A percentile compares a stretch with the other conserved stretches of the same genome.
phyloP scores from a whole-genome alignment of 2,888 invertebrate genomes.

The Diogma glabrata region DNA sequence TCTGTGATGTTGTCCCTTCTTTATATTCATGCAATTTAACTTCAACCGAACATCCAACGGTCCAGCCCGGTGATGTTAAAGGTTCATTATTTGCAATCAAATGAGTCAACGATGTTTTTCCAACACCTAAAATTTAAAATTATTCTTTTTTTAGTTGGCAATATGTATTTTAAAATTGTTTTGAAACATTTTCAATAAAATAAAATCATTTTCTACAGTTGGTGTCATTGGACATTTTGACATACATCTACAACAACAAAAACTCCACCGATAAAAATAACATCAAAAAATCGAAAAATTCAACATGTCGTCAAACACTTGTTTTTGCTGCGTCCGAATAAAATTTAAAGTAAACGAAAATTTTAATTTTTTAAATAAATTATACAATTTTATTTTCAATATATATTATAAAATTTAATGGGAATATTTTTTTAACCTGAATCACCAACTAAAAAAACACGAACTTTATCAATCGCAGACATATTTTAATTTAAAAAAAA shows the following conservation, averaged over 20 bases:
- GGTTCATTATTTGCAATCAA: conserved; percentile 81
- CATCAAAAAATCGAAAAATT: no score
- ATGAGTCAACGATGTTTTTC: conserved; percentile 91
- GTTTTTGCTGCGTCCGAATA: conserved; percentile 8
- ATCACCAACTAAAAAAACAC: conserved; percentile 85
- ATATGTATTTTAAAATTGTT: no score
- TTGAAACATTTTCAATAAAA: no score
- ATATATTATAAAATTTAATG: no score
- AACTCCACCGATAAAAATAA: background rate
- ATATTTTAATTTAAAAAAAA: conserved; percentile 32
- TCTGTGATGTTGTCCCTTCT: conserved; percentile 85
- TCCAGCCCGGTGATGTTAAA: conserved; percentile 81
- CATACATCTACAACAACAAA: background rate
- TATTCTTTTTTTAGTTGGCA: background rate
- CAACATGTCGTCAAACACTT: conserved; percentile 9
- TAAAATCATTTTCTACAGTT: background rate
- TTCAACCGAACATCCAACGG: conserved; percentile 91
- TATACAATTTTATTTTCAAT: conserved; percentile 10
- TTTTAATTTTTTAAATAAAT: conserved; percentile 5
- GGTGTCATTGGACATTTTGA: conserved; percentile 6
- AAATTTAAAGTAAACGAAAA: conserved; percentile 3
- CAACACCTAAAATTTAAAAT: conserved; percentile 60
- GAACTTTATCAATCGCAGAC: conserved; percentile 80
- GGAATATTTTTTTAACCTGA: conserved; percentile 48
- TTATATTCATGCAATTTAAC: conserved; percentile 91